phyloP scores from a whole-genome alignment of 23 tunicate species.

The Corella eumyota region DNA sequence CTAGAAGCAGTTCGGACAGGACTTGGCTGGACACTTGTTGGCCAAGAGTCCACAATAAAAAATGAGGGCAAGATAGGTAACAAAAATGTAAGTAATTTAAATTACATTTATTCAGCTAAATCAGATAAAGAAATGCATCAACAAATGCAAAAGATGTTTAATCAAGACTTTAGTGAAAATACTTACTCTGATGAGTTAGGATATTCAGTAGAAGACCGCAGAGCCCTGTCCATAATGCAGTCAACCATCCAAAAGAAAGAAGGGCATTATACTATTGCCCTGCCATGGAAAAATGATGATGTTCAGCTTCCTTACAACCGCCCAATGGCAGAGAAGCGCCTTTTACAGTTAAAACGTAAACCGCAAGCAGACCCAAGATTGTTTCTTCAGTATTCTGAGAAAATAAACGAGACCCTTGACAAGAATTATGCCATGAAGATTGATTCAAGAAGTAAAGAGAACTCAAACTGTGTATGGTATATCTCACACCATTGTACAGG shows the following conservation, averaged over 20 bases:
- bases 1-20: no score
- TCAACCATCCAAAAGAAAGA: not conserved
- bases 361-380: not conserved
- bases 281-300: constrained; percentile 1
- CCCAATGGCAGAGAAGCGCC: constrained; percentile 7
- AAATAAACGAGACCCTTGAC: constrained; percentile 6
- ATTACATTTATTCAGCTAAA: not conserved
- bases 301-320: constrained; percentile 11
- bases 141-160: not conserved
- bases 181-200: no score
- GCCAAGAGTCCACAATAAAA: not conserved
- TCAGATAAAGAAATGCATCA: not conserved
- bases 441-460: no score
- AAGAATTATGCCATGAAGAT: constrained; percentile 4
- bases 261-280: constrained; percentile 5
- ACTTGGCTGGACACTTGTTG: no score
- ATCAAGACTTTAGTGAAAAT: not conserved
- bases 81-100: not conserved
- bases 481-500: constrained; percentile 34
- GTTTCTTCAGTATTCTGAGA: constrained; percentile 4
- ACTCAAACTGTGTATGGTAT: no score
- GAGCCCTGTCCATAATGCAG: not conserved
- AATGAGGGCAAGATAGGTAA: constrained; percentile 1
- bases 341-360: constrained; percentile 2
- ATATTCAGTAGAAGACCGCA: not conserved